A percentile compares a stretch with the other conserved stretches of the same genome.
Conservation (phyloP, 1,140 invertebrate genomes). For the Neoseiulus cucumeris region DNA sequence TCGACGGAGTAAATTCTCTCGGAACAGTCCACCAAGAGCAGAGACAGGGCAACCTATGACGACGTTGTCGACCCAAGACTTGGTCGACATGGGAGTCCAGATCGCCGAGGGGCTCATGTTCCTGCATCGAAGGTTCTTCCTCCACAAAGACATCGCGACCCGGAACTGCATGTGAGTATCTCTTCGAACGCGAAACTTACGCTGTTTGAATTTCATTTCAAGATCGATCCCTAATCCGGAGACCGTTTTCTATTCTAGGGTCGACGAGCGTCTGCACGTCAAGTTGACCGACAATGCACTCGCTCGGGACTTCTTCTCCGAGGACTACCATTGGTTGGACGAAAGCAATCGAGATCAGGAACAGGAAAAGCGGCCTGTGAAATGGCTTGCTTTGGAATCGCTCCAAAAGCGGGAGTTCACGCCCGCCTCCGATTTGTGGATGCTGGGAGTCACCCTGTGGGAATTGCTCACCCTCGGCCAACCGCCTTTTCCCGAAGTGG, state of each 20-base stretch:
- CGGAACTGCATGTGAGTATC: slow-evolving; percentile 57
- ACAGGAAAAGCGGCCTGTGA: slow-evolving; percentile 69
- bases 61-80: slow-evolving; percentile 63
- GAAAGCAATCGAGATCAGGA: slow-evolving; percentile 39
- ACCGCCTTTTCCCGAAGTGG: slow-evolving; percentile 66
- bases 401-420: slow-evolving; percentile 64
- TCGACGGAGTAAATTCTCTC: slow-evolving; percentile 23
- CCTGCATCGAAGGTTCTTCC: slow-evolving; percentile 67
- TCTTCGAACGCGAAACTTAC: neutral
- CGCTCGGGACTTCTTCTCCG: slow-evolving; percentile 73
- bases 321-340: slow-evolving; percentile 80
- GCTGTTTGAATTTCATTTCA: neutral
- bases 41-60: slow-evolving; percentile 13
- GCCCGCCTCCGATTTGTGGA: slow-evolving; percentile 75
- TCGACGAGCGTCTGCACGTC: slow-evolving; percentile 65
- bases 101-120: slow-evolving; percentile 65
- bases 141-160: slow-evolving; percentile 77
- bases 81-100: slow-evolving; percentile 80
- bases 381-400: slow-evolving; percentile 80
- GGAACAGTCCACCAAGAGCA: too few relatives aligned
- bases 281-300: slow-evolving; percentile 79
- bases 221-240: neutral
- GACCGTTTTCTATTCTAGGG: slow-evolving; percentile 33
- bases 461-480: slow-evolving; percentile 73
- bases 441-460: slow-evolving; percentile 80